Evolutionary conservation across 2,888 invertebrate genomes (phyloP), one percentile per base, ranked within the genome.

Genomic region (Allacma fusca): DNA sequence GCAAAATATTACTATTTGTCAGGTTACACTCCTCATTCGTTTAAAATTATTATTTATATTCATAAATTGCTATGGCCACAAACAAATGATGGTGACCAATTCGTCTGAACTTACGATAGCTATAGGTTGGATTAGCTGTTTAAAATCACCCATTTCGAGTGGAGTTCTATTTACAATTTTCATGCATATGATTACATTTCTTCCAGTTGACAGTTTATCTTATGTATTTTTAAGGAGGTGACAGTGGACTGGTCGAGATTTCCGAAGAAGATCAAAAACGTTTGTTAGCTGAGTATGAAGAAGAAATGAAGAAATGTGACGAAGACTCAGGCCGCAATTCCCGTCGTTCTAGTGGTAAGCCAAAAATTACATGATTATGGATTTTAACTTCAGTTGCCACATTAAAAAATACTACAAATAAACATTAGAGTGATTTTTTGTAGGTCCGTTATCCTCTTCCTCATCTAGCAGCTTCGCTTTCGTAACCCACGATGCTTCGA

Each of bases 191-290:
- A n/a, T n/a, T n/a, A n/a, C n/a, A n/a, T n/a, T n/a, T n/a, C n/a
- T n/a, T n/a, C n/a, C n/a, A 4, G 34, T 34, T 34, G 34, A 34
- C 34, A 34, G 4, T 34, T 7, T 13, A 23, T 43, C 7, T 44
- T 57, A 50, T 44, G 44, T 24, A 24, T 26, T 57, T 59, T 72
- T 40, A n/a, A 80, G 79, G 64, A 34, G 78, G 65, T 13, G 82
- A 83, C 44, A 78, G 62, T 21, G 80, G 80, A 59, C 77, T 84
- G 71, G 84, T 84, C 0, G 81, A 84, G 69, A 83, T 84, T 74
- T 84, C 84, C 13, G 83, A 84, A 76, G 84, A 84, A 67, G 84
- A 84, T 67, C 84, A 84, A 62, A 81, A 79, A 44, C 81, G 84
- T 28, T 69, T 84, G n/a, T 73, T 84, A 65, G 81, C 83, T 7